Evolutionary conservation across 2,113 vertebrate genomes (phyloP).

Genomic region (Callospermophilus lateralis): DNA sequence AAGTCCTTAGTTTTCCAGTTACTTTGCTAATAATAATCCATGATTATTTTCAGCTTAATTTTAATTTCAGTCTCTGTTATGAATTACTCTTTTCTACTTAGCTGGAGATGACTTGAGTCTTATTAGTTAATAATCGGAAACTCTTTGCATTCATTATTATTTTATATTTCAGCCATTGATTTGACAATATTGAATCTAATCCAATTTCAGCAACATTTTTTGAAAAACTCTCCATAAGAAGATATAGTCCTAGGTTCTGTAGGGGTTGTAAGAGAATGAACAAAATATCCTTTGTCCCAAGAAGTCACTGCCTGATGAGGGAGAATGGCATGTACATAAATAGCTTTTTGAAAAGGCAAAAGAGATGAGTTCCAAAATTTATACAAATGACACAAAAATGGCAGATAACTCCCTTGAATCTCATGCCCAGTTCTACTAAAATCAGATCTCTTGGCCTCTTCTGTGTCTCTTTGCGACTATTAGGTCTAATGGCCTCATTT

Average conservation of each 20-base stretch:
- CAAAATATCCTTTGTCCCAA: conserved; percentile 1
- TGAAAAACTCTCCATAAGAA: not conserved
- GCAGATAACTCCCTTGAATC: not conserved
- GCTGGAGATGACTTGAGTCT: conserved; percentile 81
- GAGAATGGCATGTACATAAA: not conserved
- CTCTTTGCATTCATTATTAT: conserved; percentile 80
- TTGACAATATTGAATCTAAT: conserved; percentile 78
- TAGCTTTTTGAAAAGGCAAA: not conserved
- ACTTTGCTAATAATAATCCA: conserved; percentile 82
- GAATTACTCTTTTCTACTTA: conserved; percentile 80
- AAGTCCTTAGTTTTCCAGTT: conserved; percentile 79
- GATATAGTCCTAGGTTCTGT: not conserved
- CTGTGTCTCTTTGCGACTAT: not conserved
- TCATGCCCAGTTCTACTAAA: not conserved
- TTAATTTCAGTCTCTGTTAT: conserved; percentile 73
- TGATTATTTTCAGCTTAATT: conserved; percentile 82
- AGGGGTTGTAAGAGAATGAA: not conserved
- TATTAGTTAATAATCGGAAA: conserved; percentile 73
- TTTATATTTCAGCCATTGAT: conserved; percentile 75
- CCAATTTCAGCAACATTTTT: not conserved
- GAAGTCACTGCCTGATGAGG: not conserved
- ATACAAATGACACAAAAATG: not conserved
- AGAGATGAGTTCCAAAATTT: conserved; percentile 7
- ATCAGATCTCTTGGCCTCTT: not conserved
- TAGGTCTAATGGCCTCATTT: conserved; percentile 16